These are phyloP conservation scores for Argya squamiceps DNA, from an alignment of 2,797 vertebrate species.

Conservation along the genomic window DNA sequence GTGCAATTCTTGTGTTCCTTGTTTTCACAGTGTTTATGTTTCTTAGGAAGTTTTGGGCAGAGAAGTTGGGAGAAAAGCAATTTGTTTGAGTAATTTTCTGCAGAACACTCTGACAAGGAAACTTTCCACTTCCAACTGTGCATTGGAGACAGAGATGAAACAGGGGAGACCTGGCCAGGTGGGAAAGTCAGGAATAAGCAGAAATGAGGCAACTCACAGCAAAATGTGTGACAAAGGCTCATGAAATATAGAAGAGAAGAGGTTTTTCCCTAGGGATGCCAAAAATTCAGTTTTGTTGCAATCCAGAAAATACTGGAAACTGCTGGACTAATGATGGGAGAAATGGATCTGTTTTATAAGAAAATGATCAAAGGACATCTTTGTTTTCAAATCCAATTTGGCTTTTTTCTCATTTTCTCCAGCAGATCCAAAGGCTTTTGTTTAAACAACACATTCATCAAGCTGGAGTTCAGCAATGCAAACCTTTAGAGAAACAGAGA, in stretches of 20 bases:
- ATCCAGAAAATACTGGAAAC: background rate
- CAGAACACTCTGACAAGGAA: background rate
- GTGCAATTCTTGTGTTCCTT: background rate
- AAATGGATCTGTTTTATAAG: background rate
- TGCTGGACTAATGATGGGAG: background rate
- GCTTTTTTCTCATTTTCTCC: background rate
- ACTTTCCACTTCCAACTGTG: background rate
- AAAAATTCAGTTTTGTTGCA: background rate
- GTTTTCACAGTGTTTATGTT: background rate
- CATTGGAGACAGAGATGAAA: background rate
- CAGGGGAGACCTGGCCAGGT: background rate
- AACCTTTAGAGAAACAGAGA: background rate
- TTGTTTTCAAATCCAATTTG: background rate
- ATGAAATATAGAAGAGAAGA: background rate
- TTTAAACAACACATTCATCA: background rate
- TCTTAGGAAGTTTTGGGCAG: background rate
- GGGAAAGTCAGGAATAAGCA: background rate
- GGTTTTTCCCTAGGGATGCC: background rate
- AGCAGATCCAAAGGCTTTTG: background rate
- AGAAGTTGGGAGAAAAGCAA: background rate
- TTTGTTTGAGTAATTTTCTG: background rate
- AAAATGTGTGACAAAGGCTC: background rate
- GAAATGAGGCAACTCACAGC: background rate
- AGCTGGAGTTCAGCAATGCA: background rate
- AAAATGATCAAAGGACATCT: background rate